Conservation (phyloP, 2,888 invertebrate genomes). For the Cepaea hortensis region DNA sequence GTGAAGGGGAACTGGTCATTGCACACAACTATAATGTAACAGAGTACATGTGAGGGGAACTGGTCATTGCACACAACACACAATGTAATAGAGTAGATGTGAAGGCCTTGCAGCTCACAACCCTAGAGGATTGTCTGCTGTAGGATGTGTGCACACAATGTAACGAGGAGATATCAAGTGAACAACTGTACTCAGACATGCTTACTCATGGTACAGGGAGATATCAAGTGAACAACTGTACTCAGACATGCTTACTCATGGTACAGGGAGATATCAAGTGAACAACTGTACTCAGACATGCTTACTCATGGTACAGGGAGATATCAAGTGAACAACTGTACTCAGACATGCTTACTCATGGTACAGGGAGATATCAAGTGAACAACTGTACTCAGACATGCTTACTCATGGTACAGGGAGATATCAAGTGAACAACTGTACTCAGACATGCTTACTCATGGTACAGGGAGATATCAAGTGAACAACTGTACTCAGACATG, state of each 20-base stretch:
- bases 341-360: conserved; percentile 56
- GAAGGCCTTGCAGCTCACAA: too few relatives aligned
- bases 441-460: conserved; percentile 56
- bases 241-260: conserved; percentile 56
- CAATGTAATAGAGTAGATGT: too few relatives aligned
- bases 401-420: conserved; percentile 60
- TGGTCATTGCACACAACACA: too few relatives aligned
- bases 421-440: neutral
- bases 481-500: neutral
- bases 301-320: conserved; percentile 60
- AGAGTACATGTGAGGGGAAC: too few relatives aligned
- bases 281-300: neutral
- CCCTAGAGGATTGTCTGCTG: too few relatives aligned
- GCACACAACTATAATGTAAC: too few relatives aligned
- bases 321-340: neutral
- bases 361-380: conserved; percentile 49
- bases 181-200: neutral
- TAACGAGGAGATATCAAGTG: too few relatives aligned
- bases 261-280: conserved; percentile 49
- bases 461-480: conserved; percentile 49
- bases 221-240: neutral
- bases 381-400: neutral
- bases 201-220: conserved; percentile 60
- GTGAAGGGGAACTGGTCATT: too few relatives aligned
- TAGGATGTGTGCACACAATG: too few relatives aligned